A percentile compares a stretch with the other conserved stretches of the same genome.
Evolutionary conservation across 2,888 invertebrate species (phyloP).

Genomic region (Fragum sueziense): DNA sequence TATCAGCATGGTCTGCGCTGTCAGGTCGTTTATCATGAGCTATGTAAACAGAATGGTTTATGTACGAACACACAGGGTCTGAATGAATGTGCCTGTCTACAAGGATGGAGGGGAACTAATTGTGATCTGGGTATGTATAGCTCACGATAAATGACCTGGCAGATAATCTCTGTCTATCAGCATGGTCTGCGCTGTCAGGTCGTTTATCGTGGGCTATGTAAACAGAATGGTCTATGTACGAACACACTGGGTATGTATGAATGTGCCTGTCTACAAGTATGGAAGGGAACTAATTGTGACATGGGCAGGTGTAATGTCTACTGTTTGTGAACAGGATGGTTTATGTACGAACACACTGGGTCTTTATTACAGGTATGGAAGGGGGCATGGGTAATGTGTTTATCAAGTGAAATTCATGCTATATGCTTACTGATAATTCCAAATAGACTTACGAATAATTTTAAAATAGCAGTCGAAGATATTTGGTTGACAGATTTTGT

Average conservation of each 20-base stretch:
- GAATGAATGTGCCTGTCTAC: conserved; percentile 3
- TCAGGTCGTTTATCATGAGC: no score
- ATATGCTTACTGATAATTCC: no score
- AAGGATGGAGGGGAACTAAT: neutral
- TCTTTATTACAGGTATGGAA: neutral
- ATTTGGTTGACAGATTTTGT: no score
- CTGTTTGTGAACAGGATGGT: neutral
- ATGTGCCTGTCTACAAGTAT: neutral
- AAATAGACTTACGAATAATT: no score
- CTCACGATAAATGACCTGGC: no score
- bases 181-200: no score
- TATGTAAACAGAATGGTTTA: conserved; percentile 56
- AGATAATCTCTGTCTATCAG: no score
- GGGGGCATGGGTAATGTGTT: neutral
- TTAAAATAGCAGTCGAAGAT: no score
- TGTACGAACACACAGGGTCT: conserved; percentile 7
- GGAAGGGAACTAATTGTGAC: neutral
- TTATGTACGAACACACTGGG: conserved; percentile 1
- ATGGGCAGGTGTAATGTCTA: neutral
- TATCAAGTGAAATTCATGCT: no score
- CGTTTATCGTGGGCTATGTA: no score
- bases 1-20: no score
- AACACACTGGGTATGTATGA: neutral
- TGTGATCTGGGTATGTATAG: neutral
- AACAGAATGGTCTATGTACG: conserved; percentile 47